Evolutionary conservation across 2,797 vertebrate species (phyloP).

Genomic region (Chloroceryle inda): DNA sequence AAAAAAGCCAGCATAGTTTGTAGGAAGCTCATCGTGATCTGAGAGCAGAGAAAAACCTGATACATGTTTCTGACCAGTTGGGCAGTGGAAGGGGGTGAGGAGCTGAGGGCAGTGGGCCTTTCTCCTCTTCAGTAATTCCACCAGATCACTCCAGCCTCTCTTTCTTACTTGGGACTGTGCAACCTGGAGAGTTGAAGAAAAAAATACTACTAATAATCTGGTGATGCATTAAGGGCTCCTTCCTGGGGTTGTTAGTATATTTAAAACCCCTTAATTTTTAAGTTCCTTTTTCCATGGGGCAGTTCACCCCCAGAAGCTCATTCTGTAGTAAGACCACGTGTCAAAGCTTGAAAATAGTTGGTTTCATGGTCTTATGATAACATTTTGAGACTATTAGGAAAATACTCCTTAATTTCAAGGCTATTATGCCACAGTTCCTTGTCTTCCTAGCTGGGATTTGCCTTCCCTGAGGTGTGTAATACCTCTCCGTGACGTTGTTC

Average conservation of each 20-base stretch:
- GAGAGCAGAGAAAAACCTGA: background rate
- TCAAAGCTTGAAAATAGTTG: background rate
- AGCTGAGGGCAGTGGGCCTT: fast-evolving
- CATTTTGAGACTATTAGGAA: background rate
- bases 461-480: background rate
- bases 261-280: background rate
- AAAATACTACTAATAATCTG: background rate
- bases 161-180: background rate
- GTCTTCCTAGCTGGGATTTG: background rate
- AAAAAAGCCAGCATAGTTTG: background rate
- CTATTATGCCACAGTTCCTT: background rate
- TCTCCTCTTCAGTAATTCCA: background rate
- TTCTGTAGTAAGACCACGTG: background rate
- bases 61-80: fast-evolving
- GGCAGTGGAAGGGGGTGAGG: background rate
- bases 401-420: background rate
- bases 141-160: background rate
- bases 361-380: background rate
- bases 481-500: fast-evolving
- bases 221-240: background rate
- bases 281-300: background rate
- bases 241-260: background rate
- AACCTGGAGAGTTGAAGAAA: background rate
- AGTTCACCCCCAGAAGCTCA: background rate
- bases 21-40: background rate